phyloP scores from a whole-genome alignment of 2,113 vertebrate genomes.

The Phodopus roborovskii region DNA sequence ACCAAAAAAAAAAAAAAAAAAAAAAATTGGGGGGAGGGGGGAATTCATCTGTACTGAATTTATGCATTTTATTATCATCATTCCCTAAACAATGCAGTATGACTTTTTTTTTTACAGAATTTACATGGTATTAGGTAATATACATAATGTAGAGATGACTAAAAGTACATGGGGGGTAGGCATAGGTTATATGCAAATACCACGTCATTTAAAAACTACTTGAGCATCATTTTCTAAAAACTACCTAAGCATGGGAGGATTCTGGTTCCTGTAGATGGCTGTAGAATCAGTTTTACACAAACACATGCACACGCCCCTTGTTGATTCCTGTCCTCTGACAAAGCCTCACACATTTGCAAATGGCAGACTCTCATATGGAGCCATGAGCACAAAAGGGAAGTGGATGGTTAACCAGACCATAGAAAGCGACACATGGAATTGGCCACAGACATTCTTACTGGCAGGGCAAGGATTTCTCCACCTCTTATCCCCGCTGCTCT shows the following conservation, averaged over 20 bases:
- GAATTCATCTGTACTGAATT: background rate
- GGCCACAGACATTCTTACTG: no score
- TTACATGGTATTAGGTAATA: background rate
- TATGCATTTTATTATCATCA: background rate
- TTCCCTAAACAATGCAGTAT: background rate
- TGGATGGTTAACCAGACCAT: background rate
- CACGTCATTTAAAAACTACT: background rate
- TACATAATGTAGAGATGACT: background rate
- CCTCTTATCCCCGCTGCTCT: background rate
- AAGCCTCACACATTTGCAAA: background rate
- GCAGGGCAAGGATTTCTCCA: background rate
- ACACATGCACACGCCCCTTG: background rate
- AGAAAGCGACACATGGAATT: background rate
- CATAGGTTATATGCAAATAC: background rate
- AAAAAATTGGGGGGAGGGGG: no score
- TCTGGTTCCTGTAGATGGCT: background rate
- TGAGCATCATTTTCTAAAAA: background rate
- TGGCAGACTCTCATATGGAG: background rate
- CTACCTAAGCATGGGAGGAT: background rate
- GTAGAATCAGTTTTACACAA: background rate
- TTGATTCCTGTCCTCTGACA: background rate
- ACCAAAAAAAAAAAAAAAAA: background rate
- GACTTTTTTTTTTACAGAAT: background rate
- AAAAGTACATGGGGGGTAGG: background rate
- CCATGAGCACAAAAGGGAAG: background rate